Conservation (phyloP, 2,888 invertebrate genomes). For the Stenolophus ochropezus region DNA sequence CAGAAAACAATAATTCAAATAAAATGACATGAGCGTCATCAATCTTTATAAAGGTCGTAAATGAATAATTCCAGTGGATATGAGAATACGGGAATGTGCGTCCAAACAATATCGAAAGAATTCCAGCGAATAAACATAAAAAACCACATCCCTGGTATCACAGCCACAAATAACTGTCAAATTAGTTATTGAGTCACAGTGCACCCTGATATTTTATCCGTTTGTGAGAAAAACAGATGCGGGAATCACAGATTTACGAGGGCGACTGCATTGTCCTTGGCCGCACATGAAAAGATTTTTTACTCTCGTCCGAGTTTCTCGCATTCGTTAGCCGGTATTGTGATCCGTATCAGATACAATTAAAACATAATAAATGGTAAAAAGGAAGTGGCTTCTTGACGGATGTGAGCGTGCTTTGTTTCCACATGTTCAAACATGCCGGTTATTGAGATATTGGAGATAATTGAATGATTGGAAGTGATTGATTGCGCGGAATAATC, state of each 20-base stretch:
- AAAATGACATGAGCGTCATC: not conserved
- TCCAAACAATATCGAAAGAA: conserved; percentile 33
- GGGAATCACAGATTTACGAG: conserved; percentile 68
- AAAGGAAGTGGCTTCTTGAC: conserved; percentile 68
- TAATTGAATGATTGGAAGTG: conserved; percentile 27
- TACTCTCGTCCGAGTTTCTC: conserved; percentile 59
- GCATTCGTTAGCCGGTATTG: conserved; percentile 52
- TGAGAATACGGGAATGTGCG: conserved; percentile 32
- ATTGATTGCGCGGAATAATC: conserved; percentile 2
- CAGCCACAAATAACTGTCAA: conserved; percentile 57
- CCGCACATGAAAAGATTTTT: conserved; percentile 58
- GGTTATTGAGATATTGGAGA: conserved; percentile 36
- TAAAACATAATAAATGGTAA: conserved; percentile 67
- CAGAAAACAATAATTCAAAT: not conserved
- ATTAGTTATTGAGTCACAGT: conserved; percentile 56
- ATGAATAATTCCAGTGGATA: conserved; percentile 22
- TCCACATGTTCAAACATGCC: conserved; percentile 28
- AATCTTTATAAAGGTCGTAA: conserved; percentile 5
- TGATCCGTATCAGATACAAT: conserved; percentile 65
- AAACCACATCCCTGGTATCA: conserved; percentile 25
- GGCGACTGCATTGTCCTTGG: conserved; percentile 65
- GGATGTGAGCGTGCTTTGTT: conserved; percentile 10
- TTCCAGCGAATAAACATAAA: conserved; percentile 31
- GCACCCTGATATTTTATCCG: conserved; percentile 59
- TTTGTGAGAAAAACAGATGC: conserved; percentile 68